These are phyloP conservation scores for Meriones unguiculatus DNA, from an alignment of 2,113 vertebrate genomes.

Conservation along the genomic window DNA sequence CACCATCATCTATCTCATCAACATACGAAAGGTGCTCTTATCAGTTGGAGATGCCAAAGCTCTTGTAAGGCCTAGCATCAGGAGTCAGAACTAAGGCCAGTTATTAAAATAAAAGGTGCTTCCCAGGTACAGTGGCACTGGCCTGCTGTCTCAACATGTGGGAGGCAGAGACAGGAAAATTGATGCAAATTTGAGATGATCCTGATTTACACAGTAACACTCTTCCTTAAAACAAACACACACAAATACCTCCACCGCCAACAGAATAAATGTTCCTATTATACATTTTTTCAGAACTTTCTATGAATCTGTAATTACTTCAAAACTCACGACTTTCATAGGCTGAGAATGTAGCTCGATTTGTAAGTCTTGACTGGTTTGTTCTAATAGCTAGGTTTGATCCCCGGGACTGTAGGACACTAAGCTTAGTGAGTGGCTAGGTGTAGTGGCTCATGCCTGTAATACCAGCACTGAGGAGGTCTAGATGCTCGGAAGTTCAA, in stretches of 20 bases:
- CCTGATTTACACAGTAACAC: background rate
- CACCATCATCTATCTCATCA: background rate
- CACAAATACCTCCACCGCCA: background rate
- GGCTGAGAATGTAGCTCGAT: too few relatives aligned
- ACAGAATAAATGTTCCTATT: background rate
- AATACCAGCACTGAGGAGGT: background rate
- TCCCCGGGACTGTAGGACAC: background rate
- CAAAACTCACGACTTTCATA: background rate
- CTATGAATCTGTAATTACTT: conserved; percentile 17
- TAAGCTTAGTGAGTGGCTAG: too few relatives aligned
- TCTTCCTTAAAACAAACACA: background rate
- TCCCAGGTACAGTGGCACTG: background rate
- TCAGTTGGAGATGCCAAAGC: background rate
- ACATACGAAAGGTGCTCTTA: background rate
- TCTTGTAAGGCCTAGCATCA: background rate
- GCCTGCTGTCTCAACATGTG: background rate
- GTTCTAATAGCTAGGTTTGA: background rate
- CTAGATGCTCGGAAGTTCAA: background rate
- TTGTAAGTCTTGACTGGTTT: background rate
- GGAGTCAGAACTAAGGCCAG: background rate
- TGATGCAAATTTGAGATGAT: background rate
- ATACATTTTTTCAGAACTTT: background rate
- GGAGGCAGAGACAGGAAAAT: background rate
- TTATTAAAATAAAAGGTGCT: background rate
- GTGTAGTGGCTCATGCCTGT: background rate